Base-by-base conservation (phyloP, 2,113 vertebrate species). In the Thamnaconus septentrionalis region DNA sequence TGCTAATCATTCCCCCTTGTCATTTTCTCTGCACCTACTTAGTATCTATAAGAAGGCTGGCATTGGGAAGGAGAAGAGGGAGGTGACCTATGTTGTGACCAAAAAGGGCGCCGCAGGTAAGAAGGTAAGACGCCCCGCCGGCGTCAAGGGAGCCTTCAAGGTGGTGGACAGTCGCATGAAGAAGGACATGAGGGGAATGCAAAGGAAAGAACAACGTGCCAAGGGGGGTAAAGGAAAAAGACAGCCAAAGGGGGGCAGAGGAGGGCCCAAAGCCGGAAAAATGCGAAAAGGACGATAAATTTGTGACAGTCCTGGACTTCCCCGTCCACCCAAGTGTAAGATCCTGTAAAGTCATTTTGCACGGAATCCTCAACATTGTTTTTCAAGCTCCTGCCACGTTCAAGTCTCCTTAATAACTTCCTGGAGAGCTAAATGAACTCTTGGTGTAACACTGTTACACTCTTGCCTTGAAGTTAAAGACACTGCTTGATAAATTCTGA, bases 41-140 rank as follows among this genome's bases (percentile, higher is more conserved):
- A 99, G 97, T 76, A 96, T 99, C 84, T 99, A 99, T 87, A 99
- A 96, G 90, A 99, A 98, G 85, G 96, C 95, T 0, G 94, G 95
- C 0, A 58, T 98, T 49, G 96, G 94, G 9, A 98, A 96, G 82
- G 95, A 99, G 86, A 98, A 96, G 73, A 89, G 92, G 53, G 93
- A 99, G 31, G 90, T 98, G 46, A 98, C 96, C 3, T 98, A 98
- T 0, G 59, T 99, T 9, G 93, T 98, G 77, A 87, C 93, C 64
- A 99, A 99, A 90, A 98, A 94, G 64, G 95, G 95, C 0, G 88
- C 90, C 0, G 87, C 90, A 0, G 97, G 96, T 0, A 92, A 70
- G 43, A 96, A 94, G 4, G 93, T 97, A 45, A 90, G 92, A 3
- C 90, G 96, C 4, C 96, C 96, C 1, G 83, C 93, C 0, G 96